Percentiles rank a stretch among this genome's conserved stretches.
phyloP scores from a whole-genome alignment of 2,797 vertebrate species.

The Huso huso region DNA sequence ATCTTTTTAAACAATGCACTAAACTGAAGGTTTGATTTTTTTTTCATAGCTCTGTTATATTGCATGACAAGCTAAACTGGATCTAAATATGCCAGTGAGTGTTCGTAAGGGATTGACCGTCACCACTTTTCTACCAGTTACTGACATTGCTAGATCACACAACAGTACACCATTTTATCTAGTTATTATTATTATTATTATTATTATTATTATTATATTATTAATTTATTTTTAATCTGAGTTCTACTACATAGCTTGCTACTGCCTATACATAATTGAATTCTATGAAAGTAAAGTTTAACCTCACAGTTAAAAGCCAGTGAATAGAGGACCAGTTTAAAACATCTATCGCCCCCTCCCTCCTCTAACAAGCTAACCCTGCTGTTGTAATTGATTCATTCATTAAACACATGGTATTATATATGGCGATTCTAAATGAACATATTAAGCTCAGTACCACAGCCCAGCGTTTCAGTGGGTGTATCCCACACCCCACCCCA shows the following conservation, averaged over 20 bases:
- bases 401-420: too few relatives aligned
- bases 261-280: conserved; percentile 22
- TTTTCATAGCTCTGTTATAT: conserved; percentile 47
- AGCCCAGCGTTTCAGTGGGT: too few relatives aligned
- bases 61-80: conserved; percentile 24
- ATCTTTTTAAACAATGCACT: conserved; percentile 30
- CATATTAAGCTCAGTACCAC: too few relatives aligned
- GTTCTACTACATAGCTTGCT: conserved; percentile 30
- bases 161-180: conserved; percentile 28
- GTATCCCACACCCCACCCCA: too few relatives aligned
- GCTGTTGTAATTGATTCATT: background rate
- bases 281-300: conserved; percentile 43
- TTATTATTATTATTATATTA: conserved; percentile 19
- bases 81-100: conserved; percentile 9
- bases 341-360: background rate
- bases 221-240: conserved; percentile 28
- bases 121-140: conserved; percentile 34
- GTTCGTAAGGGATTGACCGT: conserved; percentile 26
- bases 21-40: conserved; percentile 27
- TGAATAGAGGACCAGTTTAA: conserved; percentile 24
- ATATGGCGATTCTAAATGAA: too few relatives aligned
- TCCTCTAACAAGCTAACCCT: background rate
- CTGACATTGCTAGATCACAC: conserved; percentile 33
- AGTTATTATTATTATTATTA: conserved; percentile 33
- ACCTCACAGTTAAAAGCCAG: conserved; percentile 44